Base-by-base conservation (phyloP, 2,797 vertebrate genomes). In the Melanotaenia pygmaea region DNA sequence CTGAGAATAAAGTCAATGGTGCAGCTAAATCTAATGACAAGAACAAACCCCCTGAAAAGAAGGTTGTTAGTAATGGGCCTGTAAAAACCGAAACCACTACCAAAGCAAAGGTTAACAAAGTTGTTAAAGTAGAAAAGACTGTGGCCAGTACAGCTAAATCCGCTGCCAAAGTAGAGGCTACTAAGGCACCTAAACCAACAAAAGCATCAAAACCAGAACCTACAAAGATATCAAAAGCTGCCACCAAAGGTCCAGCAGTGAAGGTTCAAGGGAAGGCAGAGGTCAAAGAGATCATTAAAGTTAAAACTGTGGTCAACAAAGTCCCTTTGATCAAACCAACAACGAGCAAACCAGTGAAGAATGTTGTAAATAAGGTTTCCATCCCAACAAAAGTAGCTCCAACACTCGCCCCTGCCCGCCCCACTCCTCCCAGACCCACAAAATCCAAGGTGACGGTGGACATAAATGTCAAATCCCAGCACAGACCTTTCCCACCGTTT, bases 401-500 rank as follows among this genome's bases (percentile, higher is more conserved):
- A 16, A 83, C 86, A 7, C 51, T 84, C 9, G 0, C 74, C 28
- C 77, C 90, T 8, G 77, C 87, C 43, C 84, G 68, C 26, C 89
- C 90, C 20, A 90, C 90, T 59, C 89, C 92, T 47, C 77, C 88
- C 65, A 93, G 89, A 85, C 77, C 89, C 65, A 83, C 84, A 7
- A 94, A 86, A 59, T 32, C 88, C 75, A 94, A 82, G 83, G 58
- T 76, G 67, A 69, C 22, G 50, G 40, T 79, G 67, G 83, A 91
- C 47, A 16, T 37, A 14, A 91, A 89, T 85, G 56, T 93, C 82
- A 95, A 95, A 88, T 94, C 94, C 56, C 70, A 64, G 28, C 79
- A 88, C 91, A 94, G 89, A 90, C 90, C 85, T 37, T 91, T 93
- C 86, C 94, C 94, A 26, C 94, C 94, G 2, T 95, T 95, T 74